phyloP scores from a whole-genome alignment of 2,797 vertebrate species.

The Cynopterus sphinx region DNA sequence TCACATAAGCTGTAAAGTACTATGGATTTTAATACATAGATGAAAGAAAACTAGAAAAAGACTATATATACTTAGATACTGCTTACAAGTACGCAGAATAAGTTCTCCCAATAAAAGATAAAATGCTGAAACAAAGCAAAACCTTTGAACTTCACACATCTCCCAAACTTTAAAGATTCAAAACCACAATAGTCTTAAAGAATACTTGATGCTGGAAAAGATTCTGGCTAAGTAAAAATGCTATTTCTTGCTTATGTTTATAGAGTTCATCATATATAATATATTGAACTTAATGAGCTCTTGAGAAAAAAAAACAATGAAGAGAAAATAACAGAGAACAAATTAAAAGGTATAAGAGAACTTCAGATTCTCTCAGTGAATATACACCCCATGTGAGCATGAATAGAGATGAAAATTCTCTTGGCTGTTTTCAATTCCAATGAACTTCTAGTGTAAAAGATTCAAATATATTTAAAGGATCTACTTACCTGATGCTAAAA shows the following conservation, averaged over 20 bases:
- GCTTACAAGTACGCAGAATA: background rate
- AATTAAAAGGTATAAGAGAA: background rate
- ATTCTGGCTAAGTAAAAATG: background rate
- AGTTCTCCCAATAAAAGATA: background rate
- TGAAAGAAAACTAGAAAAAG: background rate
- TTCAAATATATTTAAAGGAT: background rate
- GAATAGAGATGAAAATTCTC: background rate
- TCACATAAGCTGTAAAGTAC: background rate
- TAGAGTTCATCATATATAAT: background rate
- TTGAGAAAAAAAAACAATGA: background rate
- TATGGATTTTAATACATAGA: background rate
- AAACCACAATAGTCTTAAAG: background rate
- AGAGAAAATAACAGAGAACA: background rate
- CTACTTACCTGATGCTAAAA: background rate
- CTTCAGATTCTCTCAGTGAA: background rate
- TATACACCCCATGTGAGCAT: background rate
- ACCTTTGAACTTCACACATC: background rate
- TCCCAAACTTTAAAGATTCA: background rate
- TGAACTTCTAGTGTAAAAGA: background rate
- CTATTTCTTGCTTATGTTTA: background rate
- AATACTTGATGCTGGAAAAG: background rate
- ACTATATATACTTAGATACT: background rate
- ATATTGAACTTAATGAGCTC: background rate
- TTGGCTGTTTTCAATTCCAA: background rate
- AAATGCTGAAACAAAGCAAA: background rate